Conservation (phyloP, 2,888 invertebrate genomes). For the Elegia similella region DNA sequence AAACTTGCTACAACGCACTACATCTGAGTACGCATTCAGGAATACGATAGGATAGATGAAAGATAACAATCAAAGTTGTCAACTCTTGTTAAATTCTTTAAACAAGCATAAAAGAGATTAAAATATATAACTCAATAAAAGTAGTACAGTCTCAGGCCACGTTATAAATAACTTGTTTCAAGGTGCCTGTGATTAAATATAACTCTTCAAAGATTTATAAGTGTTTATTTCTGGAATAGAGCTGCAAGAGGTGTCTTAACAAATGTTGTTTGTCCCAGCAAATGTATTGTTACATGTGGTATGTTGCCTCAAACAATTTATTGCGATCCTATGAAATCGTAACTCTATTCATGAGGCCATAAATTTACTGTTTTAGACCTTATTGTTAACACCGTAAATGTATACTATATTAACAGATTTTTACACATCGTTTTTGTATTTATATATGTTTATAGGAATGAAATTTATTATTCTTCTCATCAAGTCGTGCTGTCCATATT, state of each 20-base stretch:
- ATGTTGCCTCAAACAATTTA: slow-evolving; percentile 57
- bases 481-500: too few species aligned
- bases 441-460: too few species aligned
- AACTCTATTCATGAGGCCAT: slow-evolving; percentile 15
- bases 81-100: too few species aligned
- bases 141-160: background rate
- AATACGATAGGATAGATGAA: too few species aligned
- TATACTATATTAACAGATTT: too few species aligned
- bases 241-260: slow-evolving; percentile 41
- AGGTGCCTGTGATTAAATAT: slow-evolving; percentile 66
- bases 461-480: too few species aligned
- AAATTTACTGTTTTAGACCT: background rate
- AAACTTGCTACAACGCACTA: too few species aligned
- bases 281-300: slow-evolving; percentile 62
- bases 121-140: too few species aligned
- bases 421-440: too few species aligned
- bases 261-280: slow-evolving; percentile 66
- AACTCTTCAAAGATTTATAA: slow-evolving; percentile 73
- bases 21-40: too few species aligned
- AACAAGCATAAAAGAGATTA: too few species aligned
- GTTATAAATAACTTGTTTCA: slow-evolving; percentile 4
- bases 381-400: background rate
- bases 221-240: slow-evolving; percentile 67
- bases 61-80: too few species aligned
- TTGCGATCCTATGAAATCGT: slow-evolving; percentile 40